These are phyloP conservation scores for Lutraria lutraria DNA, from an alignment of 2,888 invertebrate genomes.

Conservation along the genomic window DNA sequence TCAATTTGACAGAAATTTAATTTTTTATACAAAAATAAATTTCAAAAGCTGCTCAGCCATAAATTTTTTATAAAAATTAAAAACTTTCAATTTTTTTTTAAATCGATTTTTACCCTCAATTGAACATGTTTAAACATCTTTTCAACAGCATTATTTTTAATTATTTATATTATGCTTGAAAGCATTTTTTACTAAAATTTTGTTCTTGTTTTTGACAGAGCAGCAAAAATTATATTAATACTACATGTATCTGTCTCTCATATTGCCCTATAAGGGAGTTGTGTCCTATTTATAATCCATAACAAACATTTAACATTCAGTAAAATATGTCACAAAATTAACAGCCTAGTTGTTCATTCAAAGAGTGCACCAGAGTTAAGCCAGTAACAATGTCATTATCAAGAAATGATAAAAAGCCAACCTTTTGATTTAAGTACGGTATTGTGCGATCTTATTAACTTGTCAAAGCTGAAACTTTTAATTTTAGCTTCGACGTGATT, in stretches of 20 bases:
- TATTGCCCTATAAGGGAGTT: background rate
- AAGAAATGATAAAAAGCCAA: background rate
- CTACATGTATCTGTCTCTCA: background rate
- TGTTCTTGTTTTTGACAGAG: background rate
- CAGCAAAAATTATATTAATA: background rate
- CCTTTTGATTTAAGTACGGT: too few species aligned
- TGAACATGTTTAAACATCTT: too few species aligned
- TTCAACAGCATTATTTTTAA: too few species aligned
- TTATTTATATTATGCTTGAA: too few species aligned
- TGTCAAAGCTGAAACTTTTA: too few species aligned
- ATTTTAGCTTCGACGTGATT: too few species aligned
- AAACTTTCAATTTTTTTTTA: too few species aligned
- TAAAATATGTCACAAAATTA: background rate
- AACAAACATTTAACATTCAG: background rate
- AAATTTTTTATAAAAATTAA: background rate
- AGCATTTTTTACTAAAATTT: too few species aligned
- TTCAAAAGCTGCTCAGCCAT: background rate
- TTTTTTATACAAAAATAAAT: background rate
- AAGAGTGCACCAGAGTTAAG: background rate
- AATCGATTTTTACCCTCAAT: too few species aligned
- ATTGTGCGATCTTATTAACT: too few species aligned
- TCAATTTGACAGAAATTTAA: background rate
- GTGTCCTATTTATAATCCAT: background rate
- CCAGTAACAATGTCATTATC: background rate
- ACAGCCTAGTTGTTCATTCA: background rate